Evolutionary conservation across 2,113 vertebrate genomes (phyloP).

Genomic region (Melospiza georgiana): DNA sequence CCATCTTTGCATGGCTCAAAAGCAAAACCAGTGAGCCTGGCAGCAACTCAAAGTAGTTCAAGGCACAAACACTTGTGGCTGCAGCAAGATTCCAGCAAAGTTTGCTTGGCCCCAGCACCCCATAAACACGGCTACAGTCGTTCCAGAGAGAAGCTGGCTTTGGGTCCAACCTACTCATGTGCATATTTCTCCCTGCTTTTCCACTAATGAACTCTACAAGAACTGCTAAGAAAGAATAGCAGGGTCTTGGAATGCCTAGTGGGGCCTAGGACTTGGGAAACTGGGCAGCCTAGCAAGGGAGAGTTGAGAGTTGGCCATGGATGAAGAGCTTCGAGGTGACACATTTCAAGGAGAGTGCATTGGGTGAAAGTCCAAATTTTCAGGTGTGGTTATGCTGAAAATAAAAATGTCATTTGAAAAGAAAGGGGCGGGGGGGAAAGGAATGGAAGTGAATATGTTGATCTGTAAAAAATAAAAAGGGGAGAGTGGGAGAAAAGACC

Average conservation of each 20-base stretch:
- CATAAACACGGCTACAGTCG: not conserved
- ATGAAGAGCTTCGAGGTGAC: not conserved
- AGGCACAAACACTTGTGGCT: not conserved
- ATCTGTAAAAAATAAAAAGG: not conserved
- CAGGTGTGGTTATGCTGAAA: not conserved
- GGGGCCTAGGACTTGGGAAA: not conserved
- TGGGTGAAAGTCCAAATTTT: not conserved
- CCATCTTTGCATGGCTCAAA: fast-evolving
- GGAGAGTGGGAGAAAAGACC: not conserved
- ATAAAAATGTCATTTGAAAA: not conserved
- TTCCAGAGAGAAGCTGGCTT: not conserved
- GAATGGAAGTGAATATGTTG: not conserved
- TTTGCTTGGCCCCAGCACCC: not conserved
- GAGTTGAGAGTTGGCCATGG: not conserved
- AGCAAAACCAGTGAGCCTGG: not conserved
- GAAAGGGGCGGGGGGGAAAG: not conserved
- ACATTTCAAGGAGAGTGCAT: not conserved
- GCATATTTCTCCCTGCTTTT: not conserved
- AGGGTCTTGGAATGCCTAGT: not conserved
- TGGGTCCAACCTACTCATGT: not conserved
- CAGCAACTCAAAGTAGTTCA: fast-evolving
- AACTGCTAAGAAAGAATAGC: not conserved
- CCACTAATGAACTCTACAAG: not conserved
- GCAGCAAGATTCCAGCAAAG: not conserved
- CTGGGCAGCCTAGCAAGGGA: not conserved